Base-by-base conservation (phyloP, 2,888 invertebrate species). In the Julus scanicus region DNA sequence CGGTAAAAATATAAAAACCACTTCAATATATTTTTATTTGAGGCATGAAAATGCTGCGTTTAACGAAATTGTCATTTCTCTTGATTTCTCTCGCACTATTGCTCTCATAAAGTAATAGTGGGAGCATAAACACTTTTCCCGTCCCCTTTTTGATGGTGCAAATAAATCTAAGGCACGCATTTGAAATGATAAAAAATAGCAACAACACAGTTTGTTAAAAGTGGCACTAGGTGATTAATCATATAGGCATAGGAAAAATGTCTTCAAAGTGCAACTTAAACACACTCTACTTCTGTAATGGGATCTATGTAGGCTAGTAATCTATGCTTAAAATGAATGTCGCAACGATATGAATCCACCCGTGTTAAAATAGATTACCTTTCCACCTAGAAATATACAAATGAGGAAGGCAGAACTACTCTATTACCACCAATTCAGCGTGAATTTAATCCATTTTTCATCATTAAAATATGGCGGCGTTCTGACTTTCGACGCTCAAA, bases 181-280 rank as follows among this genome's bases (percentile, higher is more conserved):
- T 29, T 71, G 71, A 71, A 71, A 71, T 71, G 71, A 71, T 71
- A 71, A 71, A 63, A 71, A 71, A 71, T 17, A 71, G 71, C 71
- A 71, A 71, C 71, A 71, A 29, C 71, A 5, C 71, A 71, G 71
- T 71, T 71, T 71, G 71, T 71, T 71, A 71, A 71, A 71, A 71
- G 71, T 71, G 71, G 15, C 71, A 71, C 71, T 4, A 20, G 71
- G 71, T 71, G 71, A 71, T 71, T 71, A 71, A 71, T 71, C 71
- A 71, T 29, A n/a, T 17, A n/a, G 5, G 29, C 17, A 71, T n/a
- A n/a, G 71, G n/a, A n/a, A 20, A 71, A 71, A 71, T 71, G 71
- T 71, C 29, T 29, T 71, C 29, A 71, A 71, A 71, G 29, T 20
- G 71, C 71, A 29, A 17, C 71, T 71, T 71, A 71, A 71, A 71